These are phyloP conservation scores for Oreochromis tanganicae DNA, from an alignment of 2,113 vertebrate species.

Conservation along the genomic window DNA sequence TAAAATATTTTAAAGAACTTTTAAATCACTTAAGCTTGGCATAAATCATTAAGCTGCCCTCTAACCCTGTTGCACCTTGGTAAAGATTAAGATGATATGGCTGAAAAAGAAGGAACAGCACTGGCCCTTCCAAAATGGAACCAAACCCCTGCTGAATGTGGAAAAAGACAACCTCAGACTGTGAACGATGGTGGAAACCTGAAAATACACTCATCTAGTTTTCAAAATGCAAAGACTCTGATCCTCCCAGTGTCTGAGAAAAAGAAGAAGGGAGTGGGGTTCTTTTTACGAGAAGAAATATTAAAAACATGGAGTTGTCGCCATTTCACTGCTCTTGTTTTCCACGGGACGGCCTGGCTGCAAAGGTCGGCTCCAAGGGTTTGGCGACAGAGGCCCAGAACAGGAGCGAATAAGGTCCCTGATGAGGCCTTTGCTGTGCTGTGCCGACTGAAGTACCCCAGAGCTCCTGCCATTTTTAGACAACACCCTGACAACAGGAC, in stretches of 20 bases:
- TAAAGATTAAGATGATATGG: conserved; percentile 12
- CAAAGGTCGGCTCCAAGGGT: conserved; percentile 27
- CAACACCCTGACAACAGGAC: background rate
- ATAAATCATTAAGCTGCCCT: conserved; percentile 51
- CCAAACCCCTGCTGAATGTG: conserved; percentile 18
- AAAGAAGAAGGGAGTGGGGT: background rate
- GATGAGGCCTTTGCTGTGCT: background rate
- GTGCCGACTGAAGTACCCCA: background rate
- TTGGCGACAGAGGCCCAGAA: conserved; percentile 23
- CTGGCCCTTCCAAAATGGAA: conserved; percentile 23
- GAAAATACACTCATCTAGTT: conserved; percentile 2
- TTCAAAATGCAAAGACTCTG: background rate
- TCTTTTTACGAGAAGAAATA: background rate
- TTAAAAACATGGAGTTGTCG: background rate
- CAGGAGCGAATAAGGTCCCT: background rate
- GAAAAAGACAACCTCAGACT: conserved; percentile 23
- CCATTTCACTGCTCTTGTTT: conserved; percentile 32
- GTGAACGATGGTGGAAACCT: background rate
- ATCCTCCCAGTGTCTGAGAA: background rate
- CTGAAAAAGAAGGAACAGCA: background rate
- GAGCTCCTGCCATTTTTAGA: background rate
- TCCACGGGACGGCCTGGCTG: background rate
- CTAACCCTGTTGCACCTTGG: conserved; percentile 29
- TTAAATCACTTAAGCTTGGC: conserved; percentile 50
- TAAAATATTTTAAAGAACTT: conserved; percentile 53